These are phyloP conservation scores for Neoascia interrupta DNA, from an alignment of 2,888 invertebrate genomes.

Conservation along the genomic window DNA sequence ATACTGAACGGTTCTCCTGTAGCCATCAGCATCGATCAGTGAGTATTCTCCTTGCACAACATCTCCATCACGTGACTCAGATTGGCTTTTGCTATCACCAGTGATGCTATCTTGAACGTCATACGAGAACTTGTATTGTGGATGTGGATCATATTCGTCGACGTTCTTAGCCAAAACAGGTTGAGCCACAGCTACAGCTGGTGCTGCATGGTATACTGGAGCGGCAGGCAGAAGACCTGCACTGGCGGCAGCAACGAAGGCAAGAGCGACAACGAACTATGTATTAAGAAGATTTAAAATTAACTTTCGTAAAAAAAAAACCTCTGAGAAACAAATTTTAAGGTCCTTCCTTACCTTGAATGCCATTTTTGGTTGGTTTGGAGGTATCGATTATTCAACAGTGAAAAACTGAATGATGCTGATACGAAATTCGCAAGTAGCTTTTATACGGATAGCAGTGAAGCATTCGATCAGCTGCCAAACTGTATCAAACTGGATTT, in stretches of 20 bases:
- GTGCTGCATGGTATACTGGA: slow-evolving; percentile 61
- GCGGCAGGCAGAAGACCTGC: slow-evolving; percentile 70
- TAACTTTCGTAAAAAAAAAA: neutral
- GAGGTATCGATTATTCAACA: slow-evolving; percentile 39
- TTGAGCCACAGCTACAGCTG: slow-evolving; percentile 58
- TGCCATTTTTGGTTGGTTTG: slow-evolving; percentile 72
- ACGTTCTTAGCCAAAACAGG: slow-evolving; percentile 65
- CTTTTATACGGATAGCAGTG: slow-evolving; percentile 40
- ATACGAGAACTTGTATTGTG: slow-evolving; percentile 78
- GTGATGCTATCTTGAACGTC: slow-evolving; percentile 78
- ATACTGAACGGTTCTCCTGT: slow-evolving; percentile 82
- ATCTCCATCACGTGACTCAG: slow-evolving; percentile 82
- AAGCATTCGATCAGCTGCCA: neutral
- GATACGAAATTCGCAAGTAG: neutral
- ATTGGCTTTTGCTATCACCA: slow-evolving; percentile 80
- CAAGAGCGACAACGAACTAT: slow-evolving; percentile 72
- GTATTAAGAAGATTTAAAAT: neutral
- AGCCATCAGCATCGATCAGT: slow-evolving; percentile 81
- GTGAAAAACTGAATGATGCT: slow-evolving; percentile 38
- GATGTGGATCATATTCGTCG: slow-evolving; percentile 72
- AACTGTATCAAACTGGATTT: slow-evolving; percentile 58
- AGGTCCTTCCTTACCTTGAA: slow-evolving; percentile 74
- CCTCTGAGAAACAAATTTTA: neutral
- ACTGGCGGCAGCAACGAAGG: slow-evolving; percentile 73
- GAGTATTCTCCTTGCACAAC: slow-evolving; percentile 81